Conservation (phyloP, 64 coral and sea anemone species). For the Exaiptasia diaphana region DNA sequence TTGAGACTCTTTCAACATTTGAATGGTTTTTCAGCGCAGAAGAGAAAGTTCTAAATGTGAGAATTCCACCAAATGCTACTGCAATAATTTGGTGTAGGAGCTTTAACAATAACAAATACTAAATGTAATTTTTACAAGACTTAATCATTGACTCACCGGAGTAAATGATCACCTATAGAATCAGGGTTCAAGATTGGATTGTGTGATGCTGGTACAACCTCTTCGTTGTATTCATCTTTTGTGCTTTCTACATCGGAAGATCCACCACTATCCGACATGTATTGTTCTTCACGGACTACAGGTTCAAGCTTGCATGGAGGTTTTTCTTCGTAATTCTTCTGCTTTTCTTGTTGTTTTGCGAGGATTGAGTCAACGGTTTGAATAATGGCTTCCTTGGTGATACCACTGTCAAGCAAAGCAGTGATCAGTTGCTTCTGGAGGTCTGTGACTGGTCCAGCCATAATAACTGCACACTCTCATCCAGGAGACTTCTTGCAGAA, state of each 20-base stretch:
- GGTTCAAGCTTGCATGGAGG: conserved; percentile 12
- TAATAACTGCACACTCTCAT: not conserved
- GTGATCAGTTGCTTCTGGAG: conserved; percentile 58
- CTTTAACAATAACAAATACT: too few species aligned
- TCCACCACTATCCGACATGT: not conserved
- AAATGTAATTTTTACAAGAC: too few species aligned
- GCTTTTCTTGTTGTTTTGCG: conserved; percentile 6
- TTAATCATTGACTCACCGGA: conserved; percentile 45
- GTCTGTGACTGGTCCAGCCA: conserved; percentile 41
- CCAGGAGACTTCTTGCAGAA: not conserved
- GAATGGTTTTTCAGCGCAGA: too few species aligned
- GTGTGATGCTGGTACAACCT: not conserved
- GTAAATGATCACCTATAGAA: conserved; percentile 52
- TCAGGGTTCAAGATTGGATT: not conserved
- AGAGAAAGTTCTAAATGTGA: too few species aligned
- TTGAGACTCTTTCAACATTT: too few species aligned
- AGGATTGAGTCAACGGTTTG: conserved; percentile 37
- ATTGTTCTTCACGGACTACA: conserved; percentile 5
- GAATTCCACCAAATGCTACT: too few species aligned
- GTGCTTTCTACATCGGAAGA: conserved; percentile 33
- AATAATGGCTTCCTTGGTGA: conserved; percentile 62
- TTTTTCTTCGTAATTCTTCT: conserved; percentile 12
- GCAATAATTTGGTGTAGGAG: too few species aligned
- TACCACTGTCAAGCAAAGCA: conserved; percentile 66
- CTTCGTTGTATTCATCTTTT: not conserved